Percentiles rank a stretch among this genome's conserved stretches.
Conservation (phyloP, 2,888 invertebrate species). For the Zhengitettix transpicula region DNA sequence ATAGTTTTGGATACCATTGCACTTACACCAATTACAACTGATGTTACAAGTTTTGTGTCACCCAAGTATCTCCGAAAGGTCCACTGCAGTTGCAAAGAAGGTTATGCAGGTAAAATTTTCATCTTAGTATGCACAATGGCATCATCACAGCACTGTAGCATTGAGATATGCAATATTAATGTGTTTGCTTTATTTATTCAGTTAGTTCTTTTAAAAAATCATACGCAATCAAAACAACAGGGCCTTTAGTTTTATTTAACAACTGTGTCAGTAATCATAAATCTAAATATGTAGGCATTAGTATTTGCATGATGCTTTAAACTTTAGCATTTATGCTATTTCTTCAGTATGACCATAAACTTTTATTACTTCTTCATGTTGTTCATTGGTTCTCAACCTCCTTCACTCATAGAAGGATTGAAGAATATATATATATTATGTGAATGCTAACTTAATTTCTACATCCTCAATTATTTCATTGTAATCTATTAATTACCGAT, state of each 20-base stretch:
- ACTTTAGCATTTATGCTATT: no score
- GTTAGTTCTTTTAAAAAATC: not conserved
- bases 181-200: not conserved
- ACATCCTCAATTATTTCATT: no score
- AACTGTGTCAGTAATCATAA: not conserved
- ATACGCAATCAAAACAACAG: not conserved
- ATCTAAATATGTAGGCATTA: not conserved
- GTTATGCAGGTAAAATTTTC: conserved; percentile 40
- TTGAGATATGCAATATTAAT: no score
- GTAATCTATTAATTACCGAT: no score
- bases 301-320: not conserved
- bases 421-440: no score
- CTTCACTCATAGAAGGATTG: no score
- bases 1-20: conserved; percentile 43
- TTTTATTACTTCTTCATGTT: no score
- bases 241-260: not conserved
- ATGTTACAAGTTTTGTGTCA: conserved; percentile 61
- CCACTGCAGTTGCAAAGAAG: conserved; percentile 70
- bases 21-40: conserved; percentile 49
- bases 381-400: no score
- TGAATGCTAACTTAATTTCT: no score
- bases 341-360: no score
- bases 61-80: conserved; percentile 51
- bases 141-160: no score
- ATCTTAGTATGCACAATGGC: not conserved